Evolutionary conservation across 2,113 vertebrate genomes (phyloP).

Genomic region (Oreochromis spilurus): DNA sequence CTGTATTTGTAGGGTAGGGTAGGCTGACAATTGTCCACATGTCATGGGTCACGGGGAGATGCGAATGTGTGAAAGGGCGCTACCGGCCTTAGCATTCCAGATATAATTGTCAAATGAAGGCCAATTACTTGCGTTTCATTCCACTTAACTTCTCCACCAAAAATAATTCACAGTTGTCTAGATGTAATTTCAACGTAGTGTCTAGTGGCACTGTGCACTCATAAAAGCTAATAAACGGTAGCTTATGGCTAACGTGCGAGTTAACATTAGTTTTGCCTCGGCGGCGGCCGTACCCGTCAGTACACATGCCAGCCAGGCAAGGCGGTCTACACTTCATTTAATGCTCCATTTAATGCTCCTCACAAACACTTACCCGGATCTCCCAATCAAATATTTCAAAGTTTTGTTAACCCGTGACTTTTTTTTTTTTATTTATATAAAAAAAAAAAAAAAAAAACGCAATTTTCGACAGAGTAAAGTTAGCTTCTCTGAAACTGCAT

Average conservation of each 20-base stretch:
- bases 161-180: background rate
- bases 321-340: background rate
- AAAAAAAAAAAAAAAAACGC: background rate
- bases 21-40: constrained; percentile 21
- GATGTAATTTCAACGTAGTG: background rate
- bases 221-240: background rate
- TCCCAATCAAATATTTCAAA: background rate
- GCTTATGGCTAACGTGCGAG: constrained; percentile 17
- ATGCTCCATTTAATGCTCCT: background rate
- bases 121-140: background rate
- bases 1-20: background rate
- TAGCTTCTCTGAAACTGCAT: background rate
- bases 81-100: background rate
- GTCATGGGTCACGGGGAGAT: constrained; percentile 12
- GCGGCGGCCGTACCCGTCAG: constrained; percentile 23
- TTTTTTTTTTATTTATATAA: background rate
- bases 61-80: background rate
- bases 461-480: background rate
- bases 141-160: background rate
- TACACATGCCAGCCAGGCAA: constrained; percentile 34
- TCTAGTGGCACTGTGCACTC: background rate
- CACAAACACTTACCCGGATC: background rate
- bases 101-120: background rate
- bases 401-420: background rate
- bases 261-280: background rate